These are phyloP conservation scores for Lithophane ornitopus DNA, from an alignment of 2,888 invertebrate species.

Conservation along the genomic window DNA sequence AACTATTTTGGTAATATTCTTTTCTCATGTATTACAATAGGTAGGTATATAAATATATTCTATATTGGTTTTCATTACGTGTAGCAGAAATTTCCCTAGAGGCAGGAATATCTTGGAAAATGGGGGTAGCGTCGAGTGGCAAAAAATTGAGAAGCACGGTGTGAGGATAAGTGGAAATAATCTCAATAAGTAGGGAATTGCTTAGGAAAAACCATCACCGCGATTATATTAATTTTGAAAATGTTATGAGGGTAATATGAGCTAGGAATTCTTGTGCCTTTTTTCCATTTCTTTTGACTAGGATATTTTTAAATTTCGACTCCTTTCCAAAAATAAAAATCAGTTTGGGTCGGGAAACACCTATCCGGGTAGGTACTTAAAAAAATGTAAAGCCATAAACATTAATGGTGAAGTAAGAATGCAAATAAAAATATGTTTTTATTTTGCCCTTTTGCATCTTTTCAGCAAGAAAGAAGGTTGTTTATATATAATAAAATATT, in stretches of 20 bases:
- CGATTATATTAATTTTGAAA: constrained; percentile 10
- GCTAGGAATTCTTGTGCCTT: too few species aligned
- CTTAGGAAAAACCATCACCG: neutral
- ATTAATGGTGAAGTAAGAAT: too few species aligned
- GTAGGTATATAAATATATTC: constrained; percentile 12
- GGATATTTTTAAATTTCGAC: neutral
- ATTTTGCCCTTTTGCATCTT: neutral
- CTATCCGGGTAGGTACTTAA: neutral
- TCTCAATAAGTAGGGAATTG: constrained; percentile 34
- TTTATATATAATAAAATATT: too few species aligned
- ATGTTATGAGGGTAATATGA: neutral
- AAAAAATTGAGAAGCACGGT: constrained; percentile 43
- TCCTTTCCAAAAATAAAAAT: neutral
- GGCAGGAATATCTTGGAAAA: constrained; percentile 44
- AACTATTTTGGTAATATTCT: constrained; percentile 23
- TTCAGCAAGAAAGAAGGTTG: neutral
- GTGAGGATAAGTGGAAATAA: constrained; percentile 27
- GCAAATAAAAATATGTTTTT: neutral
- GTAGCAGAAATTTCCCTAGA: constrained; percentile 59
- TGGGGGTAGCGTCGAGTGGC: constrained; percentile 26
- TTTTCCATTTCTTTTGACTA: neutral
- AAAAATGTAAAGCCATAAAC: neutral
- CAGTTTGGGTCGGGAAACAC: neutral
- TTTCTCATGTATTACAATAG: constrained; percentile 22
- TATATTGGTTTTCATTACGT: constrained; percentile 45